Conservation (phyloP, 2,888 invertebrate genomes). For the Cerastis leucographa region DNA sequence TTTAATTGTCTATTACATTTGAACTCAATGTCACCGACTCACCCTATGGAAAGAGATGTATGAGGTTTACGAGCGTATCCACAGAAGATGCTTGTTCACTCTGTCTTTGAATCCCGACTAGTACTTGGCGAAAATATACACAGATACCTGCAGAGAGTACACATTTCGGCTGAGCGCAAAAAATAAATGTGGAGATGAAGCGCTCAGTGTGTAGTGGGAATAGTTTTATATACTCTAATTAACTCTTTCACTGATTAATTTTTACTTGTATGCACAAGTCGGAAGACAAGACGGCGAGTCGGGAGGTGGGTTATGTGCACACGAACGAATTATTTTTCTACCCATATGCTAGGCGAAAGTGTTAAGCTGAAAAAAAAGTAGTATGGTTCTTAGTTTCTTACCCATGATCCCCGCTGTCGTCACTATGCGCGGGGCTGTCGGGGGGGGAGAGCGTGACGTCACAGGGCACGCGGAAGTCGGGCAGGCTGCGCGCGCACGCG, state of each 20-base stretch:
- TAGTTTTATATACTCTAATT: too few relatives aligned
- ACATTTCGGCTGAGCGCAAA: background rate
- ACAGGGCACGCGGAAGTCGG: constrained; percentile 91
- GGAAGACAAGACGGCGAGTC: too few relatives aligned
- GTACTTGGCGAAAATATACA: background rate
- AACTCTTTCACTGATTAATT: too few relatives aligned
- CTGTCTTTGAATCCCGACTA: background rate
- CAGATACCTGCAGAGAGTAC: background rate
- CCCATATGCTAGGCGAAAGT: too few relatives aligned
- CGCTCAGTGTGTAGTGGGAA: background rate
- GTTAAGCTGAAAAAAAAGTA: background rate
- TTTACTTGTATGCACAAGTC: too few relatives aligned
- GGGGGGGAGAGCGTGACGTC: constrained; percentile 68
- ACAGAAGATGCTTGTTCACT: background rate
- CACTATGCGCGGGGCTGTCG: constrained; percentile 66
- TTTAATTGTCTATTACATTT: background rate
- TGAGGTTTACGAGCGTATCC: background rate
- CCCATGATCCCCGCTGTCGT: constrained; percentile 69
- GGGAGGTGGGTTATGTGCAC: too few relatives aligned
- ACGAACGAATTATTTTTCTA: too few relatives aligned
- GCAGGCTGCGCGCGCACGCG: constrained; percentile 93
- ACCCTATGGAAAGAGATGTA: background rate
- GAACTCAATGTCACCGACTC: background rate
- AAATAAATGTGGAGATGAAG: background rate
- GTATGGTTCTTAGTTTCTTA: constrained; percentile 62